Evolutionary conservation across 2,113 vertebrate species (phyloP), one percentile per base, ranked within the genome.

Genomic region (Vulpes ferrilata): DNA sequence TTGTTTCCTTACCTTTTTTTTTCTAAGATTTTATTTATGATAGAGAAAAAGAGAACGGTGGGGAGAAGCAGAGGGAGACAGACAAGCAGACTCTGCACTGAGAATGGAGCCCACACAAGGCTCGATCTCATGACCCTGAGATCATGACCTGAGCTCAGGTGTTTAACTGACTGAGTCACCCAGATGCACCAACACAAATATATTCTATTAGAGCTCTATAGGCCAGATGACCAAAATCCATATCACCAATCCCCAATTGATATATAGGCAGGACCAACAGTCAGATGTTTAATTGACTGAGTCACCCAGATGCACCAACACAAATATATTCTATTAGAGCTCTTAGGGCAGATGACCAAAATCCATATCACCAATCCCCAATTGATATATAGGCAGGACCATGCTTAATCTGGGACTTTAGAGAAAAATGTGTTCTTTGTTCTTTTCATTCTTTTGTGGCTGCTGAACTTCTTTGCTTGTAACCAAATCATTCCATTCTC

Each of bases 371-470:
- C 10, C 73, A 59, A 90, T 22, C 20, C n/a, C 30, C 81, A 88
- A 74, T 48, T 2, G 35, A 88, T 78, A 1, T 23, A 0, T 2
- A 22, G 23, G 48, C 3, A 69, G 13, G 1, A 0, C 35, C 1
- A 0, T 6, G 0, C 51, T 32, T 53, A 4, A 57, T 74, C 16
- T 11, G 53, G 88, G 35, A 20, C 20, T 64, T 11, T 17, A 8
- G 8, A 57, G 38, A 51, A 32, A 32, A 55, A 30, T 62, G 11
- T 38, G n/a, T 83, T 67, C 82, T 43, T 32, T n/a, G 30, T 38
- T 59, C 59, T 60, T 88, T 88, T 53, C 25, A 23, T 17, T 3
- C 65, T 84, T 43, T 20, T 83, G n/a, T 30, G 84, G 62, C 32
- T 57, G 9, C 48, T 2, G 9, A 17, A n/a, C 3, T 92, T 32